These are phyloP conservation scores for Schlechtendalia chinensis DNA, from an alignment of 1,140 invertebrate species.

Conservation along the genomic window DNA sequence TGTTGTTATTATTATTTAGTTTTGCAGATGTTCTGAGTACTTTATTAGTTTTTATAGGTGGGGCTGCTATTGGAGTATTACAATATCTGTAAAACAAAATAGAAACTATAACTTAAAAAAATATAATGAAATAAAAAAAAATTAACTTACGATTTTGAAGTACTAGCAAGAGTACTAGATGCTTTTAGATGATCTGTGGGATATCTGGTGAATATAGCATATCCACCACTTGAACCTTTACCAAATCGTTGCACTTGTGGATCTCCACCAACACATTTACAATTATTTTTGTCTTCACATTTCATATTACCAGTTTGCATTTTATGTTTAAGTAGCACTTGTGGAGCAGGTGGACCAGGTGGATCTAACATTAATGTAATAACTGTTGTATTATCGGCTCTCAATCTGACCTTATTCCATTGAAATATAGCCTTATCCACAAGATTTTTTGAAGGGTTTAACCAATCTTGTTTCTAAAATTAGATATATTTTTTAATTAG, in stretches of 20 bases:
- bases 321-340: slow-evolving; percentile 44
- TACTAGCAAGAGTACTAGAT: slow-evolving; percentile 1
- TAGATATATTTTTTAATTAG: slow-evolving; percentile 14
- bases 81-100: slow-evolving; percentile 5
- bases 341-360: slow-evolving; percentile 68
- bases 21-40: slow-evolving; percentile 45
- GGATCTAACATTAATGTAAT: slow-evolving; percentile 91
- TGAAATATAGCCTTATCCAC: slow-evolving; percentile 82
- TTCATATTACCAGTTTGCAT: slow-evolving; percentile 45
- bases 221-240: slow-evolving; percentile 41
- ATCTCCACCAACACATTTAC: slow-evolving; percentile 40
- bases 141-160: slow-evolving; percentile 31
- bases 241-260: slow-evolving; percentile 46
- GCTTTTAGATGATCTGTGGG: slow-evolving; percentile 38
- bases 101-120: background rate
- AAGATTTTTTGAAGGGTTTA: slow-evolving; percentile 86
- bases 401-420: slow-evolving; percentile 74
- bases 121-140: background rate
- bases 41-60: slow-evolving; percentile 39
- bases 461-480: slow-evolving; percentile 60
- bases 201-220: slow-evolving; percentile 44
- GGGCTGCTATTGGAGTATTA: slow-evolving; percentile 10
- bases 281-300: slow-evolving; percentile 45
- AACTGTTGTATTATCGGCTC: slow-evolving; percentile 93
- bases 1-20: slow-evolving; percentile 40